These are phyloP conservation scores for Furcula furcula DNA, from an alignment of 2,888 invertebrate genomes.

Conservation along the genomic window DNA sequence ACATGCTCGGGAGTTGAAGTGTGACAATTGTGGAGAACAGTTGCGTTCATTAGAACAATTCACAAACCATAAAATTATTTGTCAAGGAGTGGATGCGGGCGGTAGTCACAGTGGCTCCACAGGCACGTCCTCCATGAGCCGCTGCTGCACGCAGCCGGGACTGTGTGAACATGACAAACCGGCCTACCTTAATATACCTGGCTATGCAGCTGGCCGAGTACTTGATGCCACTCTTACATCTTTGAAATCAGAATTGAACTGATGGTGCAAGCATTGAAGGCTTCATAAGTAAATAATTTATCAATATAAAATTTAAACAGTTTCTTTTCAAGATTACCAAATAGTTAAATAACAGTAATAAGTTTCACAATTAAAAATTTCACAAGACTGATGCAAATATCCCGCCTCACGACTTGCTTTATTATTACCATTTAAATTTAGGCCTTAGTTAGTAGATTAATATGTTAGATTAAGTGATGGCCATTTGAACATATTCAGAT, in stretches of 20 bases:
- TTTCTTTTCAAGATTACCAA: conserved; percentile 74
- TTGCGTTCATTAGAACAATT: conserved; percentile 76
- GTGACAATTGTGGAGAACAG: conserved; percentile 77
- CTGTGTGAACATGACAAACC: conserved; percentile 79
- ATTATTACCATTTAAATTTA: conserved; percentile 80
- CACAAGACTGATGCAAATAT: conserved; percentile 83
- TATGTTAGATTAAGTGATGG: conserved; percentile 56
- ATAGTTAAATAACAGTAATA: conserved; percentile 74
- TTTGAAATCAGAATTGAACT: conserved; percentile 76
- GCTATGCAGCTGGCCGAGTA: conserved; percentile 69
- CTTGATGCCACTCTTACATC: conserved; percentile 75
- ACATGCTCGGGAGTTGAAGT: conserved; percentile 77
- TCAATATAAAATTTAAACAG: conserved; percentile 42
- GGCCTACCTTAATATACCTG: conserved; percentile 76
- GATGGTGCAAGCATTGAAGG: conserved; percentile 38
- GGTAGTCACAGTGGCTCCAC: conserved; percentile 48
- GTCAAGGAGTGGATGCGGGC: conserved; percentile 59
- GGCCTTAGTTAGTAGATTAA: conserved; percentile 68
- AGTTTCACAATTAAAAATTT: conserved; percentile 78
- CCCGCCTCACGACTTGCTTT: conserved; percentile 82
- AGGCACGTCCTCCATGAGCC: conserved; percentile 40
- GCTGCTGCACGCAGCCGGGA: conserved; percentile 75
- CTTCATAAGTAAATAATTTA: conserved; percentile 35
- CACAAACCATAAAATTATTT: conserved; percentile 75
- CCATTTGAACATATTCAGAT: conserved; percentile 56